These are phyloP conservation scores for Heterochromis multidens DNA, from an alignment of 2,113 vertebrate genomes.

Conservation along the genomic window DNA sequence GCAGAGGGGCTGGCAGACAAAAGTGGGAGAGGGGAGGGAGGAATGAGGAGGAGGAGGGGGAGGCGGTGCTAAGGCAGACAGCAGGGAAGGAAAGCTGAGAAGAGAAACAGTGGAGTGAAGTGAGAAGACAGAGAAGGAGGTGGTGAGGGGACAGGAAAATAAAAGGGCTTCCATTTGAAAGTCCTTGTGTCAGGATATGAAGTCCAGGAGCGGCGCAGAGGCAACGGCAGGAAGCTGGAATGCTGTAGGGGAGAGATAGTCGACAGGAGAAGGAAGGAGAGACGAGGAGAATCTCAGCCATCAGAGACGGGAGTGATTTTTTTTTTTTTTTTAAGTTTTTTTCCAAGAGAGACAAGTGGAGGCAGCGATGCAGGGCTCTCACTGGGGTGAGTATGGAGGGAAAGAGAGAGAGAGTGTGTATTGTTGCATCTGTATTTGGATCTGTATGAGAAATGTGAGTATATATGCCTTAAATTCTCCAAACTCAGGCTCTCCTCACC, in stretches of 20 bases:
- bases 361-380: constrained; percentile 69
- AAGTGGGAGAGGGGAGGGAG: constrained; percentile 57
- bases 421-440: constrained; percentile 26
- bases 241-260: constrained; percentile 21
- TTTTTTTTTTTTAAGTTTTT: not conserved
- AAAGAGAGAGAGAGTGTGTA: not conserved
- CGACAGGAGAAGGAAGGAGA: not conserved
- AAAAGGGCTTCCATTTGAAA: constrained; percentile 59
- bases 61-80: constrained; percentile 71
- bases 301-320: constrained; percentile 23
- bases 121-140: constrained; percentile 50
- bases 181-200: constrained; percentile 61
- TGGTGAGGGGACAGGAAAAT: constrained; percentile 44
- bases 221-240: constrained; percentile 40
- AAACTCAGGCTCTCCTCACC: not conserved
- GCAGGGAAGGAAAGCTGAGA: constrained; percentile 69
- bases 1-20: constrained; percentile 61
- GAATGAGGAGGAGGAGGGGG: constrained; percentile 35
- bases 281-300: constrained; percentile 1
- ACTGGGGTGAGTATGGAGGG: constrained; percentile 60
- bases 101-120: constrained; percentile 60
- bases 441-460: not conserved
- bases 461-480: not conserved
- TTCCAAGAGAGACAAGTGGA: constrained; percentile 39
- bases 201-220: constrained; percentile 33